phyloP scores from a whole-genome alignment of 2,113 vertebrate species.

The Pantherophis guttatus region DNA sequence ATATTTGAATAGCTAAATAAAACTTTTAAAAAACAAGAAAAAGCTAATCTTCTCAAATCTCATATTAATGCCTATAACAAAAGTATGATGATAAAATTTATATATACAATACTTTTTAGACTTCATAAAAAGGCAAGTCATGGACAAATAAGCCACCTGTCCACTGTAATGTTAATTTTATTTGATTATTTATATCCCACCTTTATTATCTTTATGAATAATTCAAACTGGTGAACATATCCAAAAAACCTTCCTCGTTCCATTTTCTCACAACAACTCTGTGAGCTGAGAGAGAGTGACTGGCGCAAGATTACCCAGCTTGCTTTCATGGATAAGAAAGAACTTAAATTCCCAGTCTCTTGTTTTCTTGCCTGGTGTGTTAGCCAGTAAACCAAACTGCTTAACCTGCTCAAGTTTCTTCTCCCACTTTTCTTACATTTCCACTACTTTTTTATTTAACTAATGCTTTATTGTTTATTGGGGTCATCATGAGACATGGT shows the following conservation, averaged over 20 bases:
- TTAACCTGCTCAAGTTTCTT: background rate
- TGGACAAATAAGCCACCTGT: background rate
- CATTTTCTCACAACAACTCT: background rate
- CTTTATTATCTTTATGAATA: background rate
- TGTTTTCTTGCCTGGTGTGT: background rate
- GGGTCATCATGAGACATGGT: background rate
- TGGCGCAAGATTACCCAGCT: background rate
- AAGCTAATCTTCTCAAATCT: background rate
- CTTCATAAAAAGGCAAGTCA: background rate
- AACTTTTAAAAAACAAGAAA: background rate
- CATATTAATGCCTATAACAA: background rate
- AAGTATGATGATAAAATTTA: background rate
- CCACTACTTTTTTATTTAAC: background rate
- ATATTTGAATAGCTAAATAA: background rate
- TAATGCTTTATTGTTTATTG: background rate
- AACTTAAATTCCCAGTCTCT: background rate
- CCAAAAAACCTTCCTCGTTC: background rate
- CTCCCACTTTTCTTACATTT: background rate
- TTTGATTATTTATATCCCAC: background rate
- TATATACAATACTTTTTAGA: background rate
- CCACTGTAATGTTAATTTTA: background rate
- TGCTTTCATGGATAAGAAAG: background rate
- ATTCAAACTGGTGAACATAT: background rate
- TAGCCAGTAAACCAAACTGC: no score
- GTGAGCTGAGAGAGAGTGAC: background rate